A percentile compares a stretch with the other conserved stretches of the same genome.
Evolutionary conservation across 2,113 vertebrate genomes (phyloP).

Genomic region (Chiloscyllium plagiosum): DNA sequence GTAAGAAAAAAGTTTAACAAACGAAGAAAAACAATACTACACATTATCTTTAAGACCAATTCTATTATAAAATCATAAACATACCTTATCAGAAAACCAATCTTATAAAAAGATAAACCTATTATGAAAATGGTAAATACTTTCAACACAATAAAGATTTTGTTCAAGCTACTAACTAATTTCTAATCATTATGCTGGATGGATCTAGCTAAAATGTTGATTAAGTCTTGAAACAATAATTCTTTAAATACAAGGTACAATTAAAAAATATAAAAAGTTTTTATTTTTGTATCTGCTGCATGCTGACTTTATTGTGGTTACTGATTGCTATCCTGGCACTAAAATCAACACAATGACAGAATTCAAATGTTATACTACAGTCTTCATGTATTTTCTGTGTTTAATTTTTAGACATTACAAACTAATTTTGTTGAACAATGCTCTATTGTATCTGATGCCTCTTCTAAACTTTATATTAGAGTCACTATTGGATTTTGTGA

Average conservation of each 20-base stretch:
- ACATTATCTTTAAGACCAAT: conserved; percentile 18
- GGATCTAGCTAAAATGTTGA: conserved; percentile 19
- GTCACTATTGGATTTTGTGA: conserved; percentile 29
- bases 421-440: conserved; percentile 1
- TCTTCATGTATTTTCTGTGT: not conserved
- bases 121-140: conserved; percentile 31
- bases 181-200: conserved; percentile 32
- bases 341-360: not conserved
- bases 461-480: conserved; percentile 26
- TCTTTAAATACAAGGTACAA: conserved; percentile 22
- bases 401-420: not conserved
- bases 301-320: not conserved
- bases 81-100: conserved; percentile 31
- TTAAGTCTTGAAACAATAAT: conserved; percentile 11
- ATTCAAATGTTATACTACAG: not conserved
- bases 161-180: conserved; percentile 25
- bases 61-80: conserved; percentile 30
- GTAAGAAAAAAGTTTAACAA: conserved; percentile 19
- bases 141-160: conserved; percentile 25
- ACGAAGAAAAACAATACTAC: conserved; percentile 13
- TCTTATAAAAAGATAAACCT: conserved; percentile 34
- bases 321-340: not conserved
- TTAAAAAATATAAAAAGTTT: not conserved
- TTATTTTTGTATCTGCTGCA: not conserved
- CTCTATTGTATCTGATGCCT: not conserved